These are phyloP conservation scores for Tuberolachnus salignus DNA, from an alignment of 2,888 invertebrate genomes.

Conservation along the genomic window DNA sequence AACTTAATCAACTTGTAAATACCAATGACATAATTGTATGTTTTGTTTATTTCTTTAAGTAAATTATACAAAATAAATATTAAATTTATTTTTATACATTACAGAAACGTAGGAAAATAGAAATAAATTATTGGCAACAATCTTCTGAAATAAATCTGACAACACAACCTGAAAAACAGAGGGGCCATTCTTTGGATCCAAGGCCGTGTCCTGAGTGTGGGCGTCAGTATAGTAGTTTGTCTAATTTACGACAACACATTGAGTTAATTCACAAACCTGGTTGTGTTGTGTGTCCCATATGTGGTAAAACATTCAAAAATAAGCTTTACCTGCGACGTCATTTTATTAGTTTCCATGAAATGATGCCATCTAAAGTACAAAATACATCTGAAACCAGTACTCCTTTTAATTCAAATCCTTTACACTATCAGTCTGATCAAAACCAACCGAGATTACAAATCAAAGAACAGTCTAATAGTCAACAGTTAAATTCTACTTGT, in stretches of 20 bases:
- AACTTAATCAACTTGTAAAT: slow-evolving; percentile 48
- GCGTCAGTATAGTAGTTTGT: slow-evolving; percentile 71
- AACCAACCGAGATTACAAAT: slow-evolving; percentile 43
- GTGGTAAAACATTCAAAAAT: slow-evolving; percentile 71
- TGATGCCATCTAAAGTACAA: slow-evolving; percentile 58
- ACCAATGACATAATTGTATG: slow-evolving; percentile 45
- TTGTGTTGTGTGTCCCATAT: slow-evolving; percentile 69
- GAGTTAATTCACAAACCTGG: slow-evolving; percentile 72
- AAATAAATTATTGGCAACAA: slow-evolving; percentile 42
- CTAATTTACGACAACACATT: slow-evolving; percentile 71
- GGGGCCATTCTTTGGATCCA: slow-evolving; percentile 66
- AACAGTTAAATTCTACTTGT: slow-evolving; percentile 46
- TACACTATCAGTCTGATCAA: slow-evolving; percentile 42
- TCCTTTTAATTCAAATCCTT: slow-evolving; percentile 25
- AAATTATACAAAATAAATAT: background rate
- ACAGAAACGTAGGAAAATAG: slow-evolving; percentile 46
- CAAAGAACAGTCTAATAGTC: slow-evolving; percentile 38
- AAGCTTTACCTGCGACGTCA: slow-evolving; percentile 70
- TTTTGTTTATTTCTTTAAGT: background rate
- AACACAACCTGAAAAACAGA: slow-evolving; percentile 58
- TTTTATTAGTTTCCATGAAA: slow-evolving; percentile 67
- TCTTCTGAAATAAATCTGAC: slow-evolving; percentile 29
- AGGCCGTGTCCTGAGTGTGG: slow-evolving; percentile 71
- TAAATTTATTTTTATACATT: slow-evolving; percentile 28
- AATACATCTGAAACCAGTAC: slow-evolving; percentile 55